phyloP scores from a whole-genome alignment of 2,113 vertebrate species.

The Seriola rivoliana region DNA sequence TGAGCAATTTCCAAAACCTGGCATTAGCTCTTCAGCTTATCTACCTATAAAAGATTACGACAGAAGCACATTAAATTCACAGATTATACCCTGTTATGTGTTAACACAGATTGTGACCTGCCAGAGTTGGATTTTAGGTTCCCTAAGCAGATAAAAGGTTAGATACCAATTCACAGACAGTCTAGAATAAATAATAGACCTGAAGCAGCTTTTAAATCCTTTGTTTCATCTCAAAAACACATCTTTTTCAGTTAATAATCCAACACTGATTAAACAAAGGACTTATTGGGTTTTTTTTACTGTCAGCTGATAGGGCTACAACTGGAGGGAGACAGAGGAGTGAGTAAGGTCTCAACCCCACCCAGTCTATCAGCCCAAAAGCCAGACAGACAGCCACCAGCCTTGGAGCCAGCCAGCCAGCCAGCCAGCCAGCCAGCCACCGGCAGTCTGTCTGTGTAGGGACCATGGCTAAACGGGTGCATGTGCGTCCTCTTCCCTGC shows the following conservation, averaged over 20 bases:
- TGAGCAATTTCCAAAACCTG: slow-evolving; percentile 52
- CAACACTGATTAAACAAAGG: slow-evolving; percentile 36
- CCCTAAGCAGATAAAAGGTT: slow-evolving; percentile 51
- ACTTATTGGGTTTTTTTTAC: slow-evolving; percentile 10
- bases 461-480: not conserved
- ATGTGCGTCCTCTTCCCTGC: slow-evolving; percentile 8
- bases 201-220: slow-evolving; percentile 4
- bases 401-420: slow-evolving; percentile 39
- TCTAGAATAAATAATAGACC: not conserved
- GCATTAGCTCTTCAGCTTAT: slow-evolving; percentile 55
- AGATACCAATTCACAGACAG: slow-evolving; percentile 17
- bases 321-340: slow-evolving; percentile 6
- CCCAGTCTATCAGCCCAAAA: slow-evolving; percentile 31
- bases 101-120: slow-evolving; percentile 41
- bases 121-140: slow-evolving; percentile 47
- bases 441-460: slow-evolving; percentile 29
- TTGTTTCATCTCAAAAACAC: slow-evolving; percentile 14
- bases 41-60: slow-evolving; percentile 67
- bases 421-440: not conserved
- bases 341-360: slow-evolving; percentile 29
- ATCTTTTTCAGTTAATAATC: slow-evolving; percentile 24
- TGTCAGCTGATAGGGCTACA: slow-evolving; percentile 1
- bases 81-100: slow-evolving; percentile 48
- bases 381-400: slow-evolving; percentile 59
- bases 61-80: slow-evolving; percentile 53